These are phyloP conservation scores for Petrolisthes manimaculis DNA, from an alignment of 2,888 invertebrate genomes.

Conservation along the genomic window DNA sequence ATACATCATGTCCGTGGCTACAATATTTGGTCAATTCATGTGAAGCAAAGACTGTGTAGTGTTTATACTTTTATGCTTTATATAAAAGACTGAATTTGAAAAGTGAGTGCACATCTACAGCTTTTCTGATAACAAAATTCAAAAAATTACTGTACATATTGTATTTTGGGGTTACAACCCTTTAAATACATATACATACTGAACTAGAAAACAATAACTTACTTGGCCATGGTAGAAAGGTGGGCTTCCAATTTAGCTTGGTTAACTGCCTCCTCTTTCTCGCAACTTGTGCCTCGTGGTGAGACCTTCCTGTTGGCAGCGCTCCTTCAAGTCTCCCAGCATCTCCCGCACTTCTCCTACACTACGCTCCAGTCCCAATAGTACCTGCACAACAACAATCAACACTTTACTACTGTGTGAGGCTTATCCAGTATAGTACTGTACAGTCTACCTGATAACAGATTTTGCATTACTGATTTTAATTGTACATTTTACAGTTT, in stretches of 20 bases:
- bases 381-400: slow-evolving; percentile 18
- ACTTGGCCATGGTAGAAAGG: slow-evolving; percentile 54
- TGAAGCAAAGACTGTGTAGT: neutral
- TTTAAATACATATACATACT: no score
- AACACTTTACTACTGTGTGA: neutral
- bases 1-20: no score
- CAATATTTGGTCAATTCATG: neutral
- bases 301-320: slow-evolving; percentile 47
- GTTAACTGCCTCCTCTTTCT: slow-evolving; percentile 54
- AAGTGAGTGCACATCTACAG: no score
- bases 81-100: no score
- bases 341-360: slow-evolving; percentile 39
- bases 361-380: slow-evolving; percentile 45
- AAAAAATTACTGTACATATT: no score
- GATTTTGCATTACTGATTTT: no score
- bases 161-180: no score
- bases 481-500: no score
- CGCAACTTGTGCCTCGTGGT: slow-evolving; percentile 36
- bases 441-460: no score
- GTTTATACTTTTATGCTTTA: no score
- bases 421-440: no score
- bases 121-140: no score
- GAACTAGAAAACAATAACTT: neutral
- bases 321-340: slow-evolving; percentile 49
- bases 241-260: slow-evolving; percentile 61